Evolutionary conservation across 2,797 vertebrate species (phyloP).

Genomic region (Alcedo quadribrachys): DNA sequence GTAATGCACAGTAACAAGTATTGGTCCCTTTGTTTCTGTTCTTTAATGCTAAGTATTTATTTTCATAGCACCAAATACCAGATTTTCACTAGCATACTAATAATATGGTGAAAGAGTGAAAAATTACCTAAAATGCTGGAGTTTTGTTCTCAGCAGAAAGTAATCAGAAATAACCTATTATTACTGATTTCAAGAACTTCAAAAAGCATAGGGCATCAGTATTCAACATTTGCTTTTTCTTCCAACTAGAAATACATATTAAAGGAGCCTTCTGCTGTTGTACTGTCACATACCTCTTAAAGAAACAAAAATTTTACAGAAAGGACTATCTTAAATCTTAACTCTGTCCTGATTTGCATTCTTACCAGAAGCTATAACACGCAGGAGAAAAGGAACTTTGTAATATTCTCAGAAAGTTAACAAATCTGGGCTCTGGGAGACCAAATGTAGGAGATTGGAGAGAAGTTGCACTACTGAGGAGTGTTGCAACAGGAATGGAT

Average conservation of each 20-base stretch:
- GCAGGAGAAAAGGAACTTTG: not conserved
- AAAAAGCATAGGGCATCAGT: not conserved
- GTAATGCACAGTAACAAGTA: not conserved
- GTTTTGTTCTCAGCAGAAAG: not conserved
- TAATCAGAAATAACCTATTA: not conserved
- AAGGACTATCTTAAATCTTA: not conserved
- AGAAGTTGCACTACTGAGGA: not conserved
- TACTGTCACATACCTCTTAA: not conserved
- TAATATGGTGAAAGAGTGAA: not conserved
- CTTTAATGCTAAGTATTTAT: not conserved
- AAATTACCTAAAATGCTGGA: not conserved
- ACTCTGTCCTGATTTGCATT: not conserved
- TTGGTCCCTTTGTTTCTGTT: not conserved
- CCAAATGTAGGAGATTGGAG: not conserved
- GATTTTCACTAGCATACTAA: not conserved
- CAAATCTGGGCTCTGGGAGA: not conserved
- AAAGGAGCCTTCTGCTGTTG: not conserved
- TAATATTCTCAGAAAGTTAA: conserved; percentile 18
- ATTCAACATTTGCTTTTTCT: not conserved
- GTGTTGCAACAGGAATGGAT: not conserved
- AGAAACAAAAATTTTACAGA: not conserved
- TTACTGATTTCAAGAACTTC: not conserved
- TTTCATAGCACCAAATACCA: not conserved
- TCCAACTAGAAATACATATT: not conserved
- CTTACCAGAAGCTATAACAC: not conserved